phyloP scores from a whole-genome alignment of 1,140 invertebrate genomes.

The Daktulosphaira vitifoliae region DNA sequence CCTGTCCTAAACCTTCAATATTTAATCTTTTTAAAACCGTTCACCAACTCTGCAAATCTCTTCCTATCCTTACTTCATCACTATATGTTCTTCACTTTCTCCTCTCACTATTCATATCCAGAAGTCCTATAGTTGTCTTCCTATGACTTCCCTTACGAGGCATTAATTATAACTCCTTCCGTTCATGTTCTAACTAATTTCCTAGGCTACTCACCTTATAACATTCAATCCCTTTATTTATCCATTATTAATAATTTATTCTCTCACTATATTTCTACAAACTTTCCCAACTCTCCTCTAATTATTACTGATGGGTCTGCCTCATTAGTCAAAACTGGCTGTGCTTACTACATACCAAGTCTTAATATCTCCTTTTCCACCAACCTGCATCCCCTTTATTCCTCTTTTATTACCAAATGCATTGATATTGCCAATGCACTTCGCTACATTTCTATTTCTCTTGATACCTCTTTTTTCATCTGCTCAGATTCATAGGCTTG shows the following conservation, averaged over 20 bases:
- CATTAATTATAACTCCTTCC: not conserved
- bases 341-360: not conserved
- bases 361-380: not conserved
- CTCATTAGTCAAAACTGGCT: not conserved
- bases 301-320: not conserved
- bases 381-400: too few species aligned
- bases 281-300: not conserved
- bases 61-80: not conserved
- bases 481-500: too few species aligned
- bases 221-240: not conserved
- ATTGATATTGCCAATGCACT: too few species aligned
- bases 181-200: not conserved
- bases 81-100: not conserved
- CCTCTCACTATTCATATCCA: not conserved
- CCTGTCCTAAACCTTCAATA: not conserved
- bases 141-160: too few species aligned
- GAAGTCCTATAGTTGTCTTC: not conserved
- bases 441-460: too few species aligned
- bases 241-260: not conserved
- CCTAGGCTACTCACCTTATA: too few species aligned
- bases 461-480: too few species aligned
- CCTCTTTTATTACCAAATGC: too few species aligned
- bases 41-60: not conserved
- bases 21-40: not conserved
- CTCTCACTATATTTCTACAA: not conserved